Percentiles rank a stretch among this genome's conserved stretches.
phyloP scores from a whole-genome alignment of 2,797 vertebrate genomes.

The Pelobates cultripes region DNA sequence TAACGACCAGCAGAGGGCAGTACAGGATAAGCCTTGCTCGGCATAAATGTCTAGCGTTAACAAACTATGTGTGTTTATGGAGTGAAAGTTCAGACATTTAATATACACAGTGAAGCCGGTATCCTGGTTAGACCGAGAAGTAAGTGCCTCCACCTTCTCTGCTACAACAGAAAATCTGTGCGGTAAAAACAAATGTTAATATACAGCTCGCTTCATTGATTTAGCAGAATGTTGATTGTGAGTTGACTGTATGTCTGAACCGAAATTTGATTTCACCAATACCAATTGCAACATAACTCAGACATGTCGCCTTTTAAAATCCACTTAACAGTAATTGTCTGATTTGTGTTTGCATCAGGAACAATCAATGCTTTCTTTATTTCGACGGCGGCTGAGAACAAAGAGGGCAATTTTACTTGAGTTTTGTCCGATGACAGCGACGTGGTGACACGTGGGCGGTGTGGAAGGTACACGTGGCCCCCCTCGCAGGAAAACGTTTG shows the following conservation, averaged over 20 bases:
- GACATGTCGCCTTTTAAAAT: slow-evolving; percentile 38
- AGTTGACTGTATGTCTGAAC: slow-evolving; percentile 3
- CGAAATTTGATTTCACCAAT: slow-evolving; percentile 16
- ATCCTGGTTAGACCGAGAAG: neutral
- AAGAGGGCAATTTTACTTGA: neutral
- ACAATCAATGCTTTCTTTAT: slow-evolving; percentile 12
- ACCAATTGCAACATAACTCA: slow-evolving; percentile 22
- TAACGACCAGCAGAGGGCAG: slow-evolving; percentile 56
- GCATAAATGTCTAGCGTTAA: neutral
- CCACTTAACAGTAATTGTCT: slow-evolving; percentile 41
- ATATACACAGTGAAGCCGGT: neutral
- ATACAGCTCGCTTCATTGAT: slow-evolving; percentile 17
- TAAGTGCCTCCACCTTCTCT: neutral
- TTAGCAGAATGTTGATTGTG: slow-evolving; percentile 13
- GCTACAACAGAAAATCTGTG: neutral
- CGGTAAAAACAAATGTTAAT: slow-evolving; percentile 11
- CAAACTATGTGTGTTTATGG: neutral
- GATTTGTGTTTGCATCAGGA: slow-evolving; percentile 34
- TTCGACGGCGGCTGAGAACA: neutral
- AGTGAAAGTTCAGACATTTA: slow-evolving; percentile 21
- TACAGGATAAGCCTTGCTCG: slow-evolving; percentile 39
- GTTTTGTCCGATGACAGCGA: neutral
- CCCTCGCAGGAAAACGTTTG: too few species aligned
- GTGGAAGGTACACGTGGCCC: too few species aligned
- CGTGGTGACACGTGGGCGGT: neutral